A percentile compares a stretch with the other conserved stretches of the same genome.
Evolutionary conservation across 2,888 invertebrate species (phyloP).

Genomic region (Sinhomidia bicolor): DNA sequence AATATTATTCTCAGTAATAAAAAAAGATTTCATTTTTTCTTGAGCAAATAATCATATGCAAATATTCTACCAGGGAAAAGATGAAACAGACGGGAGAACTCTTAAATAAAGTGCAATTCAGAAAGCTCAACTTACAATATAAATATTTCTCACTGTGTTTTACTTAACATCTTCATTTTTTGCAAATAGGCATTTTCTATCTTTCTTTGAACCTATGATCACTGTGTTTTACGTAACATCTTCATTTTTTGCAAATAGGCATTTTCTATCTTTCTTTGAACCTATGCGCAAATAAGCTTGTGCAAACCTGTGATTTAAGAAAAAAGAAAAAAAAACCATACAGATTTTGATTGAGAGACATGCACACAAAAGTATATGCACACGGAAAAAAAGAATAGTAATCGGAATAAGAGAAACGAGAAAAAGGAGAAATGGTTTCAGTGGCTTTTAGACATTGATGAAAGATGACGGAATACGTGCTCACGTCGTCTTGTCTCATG

Average conservation of each 20-base stretch:
- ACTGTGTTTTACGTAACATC: too few relatives aligned
- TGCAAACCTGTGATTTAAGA: constrained; percentile 20
- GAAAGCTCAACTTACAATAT: not conserved
- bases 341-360: not conserved
- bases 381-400: not conserved
- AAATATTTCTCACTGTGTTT: not conserved
- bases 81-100: not conserved
- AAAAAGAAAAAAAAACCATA: not conserved
- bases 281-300: not conserved
- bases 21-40: not conserved
- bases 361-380: not conserved
- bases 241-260: not conserved
- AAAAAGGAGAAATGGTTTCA: not conserved
- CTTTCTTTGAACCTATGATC: too few relatives aligned
- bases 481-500: not conserved
- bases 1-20: not conserved
- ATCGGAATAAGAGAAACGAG: not conserved
- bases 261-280: not conserved
- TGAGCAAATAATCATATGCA: constrained; percentile 9
- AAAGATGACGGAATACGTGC: constrained; percentile 13
- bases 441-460: constrained; percentile 3
- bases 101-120: not conserved
- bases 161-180: not conserved
- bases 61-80: constrained; percentile 12
- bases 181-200: not conserved